Conservation (phyloP, 2,888 invertebrate species). For the Dicyrtomina minuta region DNA sequence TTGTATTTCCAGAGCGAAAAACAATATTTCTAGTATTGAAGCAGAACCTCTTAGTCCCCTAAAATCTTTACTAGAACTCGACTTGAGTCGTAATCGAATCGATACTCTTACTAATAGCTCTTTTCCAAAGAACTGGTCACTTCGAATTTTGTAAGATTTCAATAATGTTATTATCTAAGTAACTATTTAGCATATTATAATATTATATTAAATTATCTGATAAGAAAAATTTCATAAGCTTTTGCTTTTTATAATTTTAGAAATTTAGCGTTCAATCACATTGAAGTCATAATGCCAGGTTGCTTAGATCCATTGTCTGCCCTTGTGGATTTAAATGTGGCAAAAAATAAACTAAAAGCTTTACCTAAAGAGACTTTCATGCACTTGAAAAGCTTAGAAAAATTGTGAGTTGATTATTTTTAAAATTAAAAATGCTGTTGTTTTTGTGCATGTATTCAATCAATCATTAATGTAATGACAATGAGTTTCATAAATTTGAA, state of each 20-base stretch:
- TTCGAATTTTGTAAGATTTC: conserved; percentile 59
- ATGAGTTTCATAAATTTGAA: no score
- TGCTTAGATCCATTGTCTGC: conserved; percentile 71
- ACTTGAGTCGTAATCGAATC: conserved; percentile 59
- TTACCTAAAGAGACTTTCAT: conserved; percentile 75
- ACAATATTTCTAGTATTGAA: conserved; percentile 42
- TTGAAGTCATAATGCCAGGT: conserved; percentile 69
- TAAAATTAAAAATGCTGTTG: no score
- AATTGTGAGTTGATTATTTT: conserved; percentile 64
- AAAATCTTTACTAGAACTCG: conserved; percentile 57
- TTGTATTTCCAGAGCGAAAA: conserved; percentile 42
- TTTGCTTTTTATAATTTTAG: conserved; percentile 58
- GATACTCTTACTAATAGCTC: conserved; percentile 56
- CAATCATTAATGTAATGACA: background rate
- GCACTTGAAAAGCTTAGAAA: conserved; percentile 68
- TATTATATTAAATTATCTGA: no score
- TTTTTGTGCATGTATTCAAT: background rate
- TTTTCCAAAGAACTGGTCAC: conserved; percentile 45
- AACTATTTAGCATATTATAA: no score
- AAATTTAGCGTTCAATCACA: conserved; percentile 71
- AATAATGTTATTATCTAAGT: conserved; percentile 4
- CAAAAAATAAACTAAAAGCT: conserved; percentile 66
- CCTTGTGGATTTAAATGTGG: conserved; percentile 73
- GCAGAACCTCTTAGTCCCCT: conserved; percentile 50
- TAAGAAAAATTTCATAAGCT: no score